These are phyloP conservation scores for Branchellion lobata DNA, from an alignment of 2,888 invertebrate species.

Conservation along the genomic window DNA sequence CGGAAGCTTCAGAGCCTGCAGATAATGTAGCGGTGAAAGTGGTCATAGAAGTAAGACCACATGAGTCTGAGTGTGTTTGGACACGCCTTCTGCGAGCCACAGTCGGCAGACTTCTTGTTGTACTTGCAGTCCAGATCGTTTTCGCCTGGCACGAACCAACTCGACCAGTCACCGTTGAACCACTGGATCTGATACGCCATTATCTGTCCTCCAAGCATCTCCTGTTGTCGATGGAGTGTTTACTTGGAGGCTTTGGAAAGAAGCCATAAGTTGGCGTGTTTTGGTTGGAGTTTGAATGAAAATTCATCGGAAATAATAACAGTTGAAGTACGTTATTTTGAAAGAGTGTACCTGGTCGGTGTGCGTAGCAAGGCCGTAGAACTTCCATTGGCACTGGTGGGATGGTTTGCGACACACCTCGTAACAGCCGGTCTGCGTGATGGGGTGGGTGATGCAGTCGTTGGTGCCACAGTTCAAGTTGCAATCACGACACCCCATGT, in stretches of 20 bases:
- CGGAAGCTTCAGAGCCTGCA: conserved; percentile 33
- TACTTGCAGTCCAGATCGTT: conserved; percentile 39
- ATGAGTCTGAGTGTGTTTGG: conserved; percentile 1
- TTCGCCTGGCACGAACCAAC: conserved; percentile 32
- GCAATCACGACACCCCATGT: not conserved
- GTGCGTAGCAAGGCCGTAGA: conserved; percentile 8
- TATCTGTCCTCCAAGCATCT: conserved; percentile 31
- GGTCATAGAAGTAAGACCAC: conserved; percentile 38
- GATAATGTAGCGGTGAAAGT: conserved; percentile 26
- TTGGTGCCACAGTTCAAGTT: not conserved
- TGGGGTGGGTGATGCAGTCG: conserved; percentile 26
- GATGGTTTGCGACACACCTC: not conserved
- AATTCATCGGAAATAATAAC: not conserved
- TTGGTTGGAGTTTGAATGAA: not conserved
- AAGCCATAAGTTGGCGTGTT: not conserved
- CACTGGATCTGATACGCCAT: conserved; percentile 35
- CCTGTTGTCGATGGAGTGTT: not conserved
- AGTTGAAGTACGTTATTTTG: too few relatives aligned
- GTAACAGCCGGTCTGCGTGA: not conserved
- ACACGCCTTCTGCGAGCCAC: not conserved
- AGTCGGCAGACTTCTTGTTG: not conserved
- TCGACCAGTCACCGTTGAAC: conserved; percentile 25
- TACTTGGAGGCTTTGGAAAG: not conserved
- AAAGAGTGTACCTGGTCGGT: conserved; percentile 11
- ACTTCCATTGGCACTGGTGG: conserved; percentile 15